Evolutionary conservation across 2,113 vertebrate genomes (phyloP).

Genomic region (Nothoprocta pentlandii): DNA sequence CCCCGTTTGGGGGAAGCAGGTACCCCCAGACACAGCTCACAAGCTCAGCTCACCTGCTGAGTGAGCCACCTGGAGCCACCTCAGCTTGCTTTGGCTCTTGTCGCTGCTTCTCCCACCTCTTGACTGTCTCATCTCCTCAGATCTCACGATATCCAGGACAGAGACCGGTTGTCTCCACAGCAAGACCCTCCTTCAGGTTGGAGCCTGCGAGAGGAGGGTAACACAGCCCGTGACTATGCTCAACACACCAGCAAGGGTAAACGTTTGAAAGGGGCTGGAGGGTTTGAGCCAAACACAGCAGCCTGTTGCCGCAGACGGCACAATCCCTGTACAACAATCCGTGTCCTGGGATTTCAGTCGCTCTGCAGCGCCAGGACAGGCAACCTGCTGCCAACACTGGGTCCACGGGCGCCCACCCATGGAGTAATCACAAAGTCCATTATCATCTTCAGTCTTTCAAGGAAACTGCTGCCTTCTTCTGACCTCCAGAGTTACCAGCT

Average conservation of each 20-base stretch:
- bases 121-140: neutral
- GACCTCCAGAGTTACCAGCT: neutral
- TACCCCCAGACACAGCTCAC: neutral
- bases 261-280: neutral
- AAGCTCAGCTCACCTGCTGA: too few species aligned
- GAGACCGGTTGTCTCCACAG: neutral
- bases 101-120: neutral
- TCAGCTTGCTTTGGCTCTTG: neutral
- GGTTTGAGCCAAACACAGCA: neutral
- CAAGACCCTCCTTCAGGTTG: neutral
- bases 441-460: neutral
- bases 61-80: neutral
- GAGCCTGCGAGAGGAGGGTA: neutral
- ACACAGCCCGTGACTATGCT: neutral
- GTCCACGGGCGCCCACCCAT: neutral
- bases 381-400: neutral
- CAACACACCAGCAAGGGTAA: neutral
- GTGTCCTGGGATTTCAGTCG: neutral
- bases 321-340: neutral
- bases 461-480: neutral
- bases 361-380: neutral
- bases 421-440: neutral
- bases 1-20: neutral
- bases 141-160: neutral
- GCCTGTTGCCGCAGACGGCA: neutral